phyloP scores from a whole-genome alignment of 1,140 invertebrate species.

The Aphaenogaster ashmeadi region DNA sequence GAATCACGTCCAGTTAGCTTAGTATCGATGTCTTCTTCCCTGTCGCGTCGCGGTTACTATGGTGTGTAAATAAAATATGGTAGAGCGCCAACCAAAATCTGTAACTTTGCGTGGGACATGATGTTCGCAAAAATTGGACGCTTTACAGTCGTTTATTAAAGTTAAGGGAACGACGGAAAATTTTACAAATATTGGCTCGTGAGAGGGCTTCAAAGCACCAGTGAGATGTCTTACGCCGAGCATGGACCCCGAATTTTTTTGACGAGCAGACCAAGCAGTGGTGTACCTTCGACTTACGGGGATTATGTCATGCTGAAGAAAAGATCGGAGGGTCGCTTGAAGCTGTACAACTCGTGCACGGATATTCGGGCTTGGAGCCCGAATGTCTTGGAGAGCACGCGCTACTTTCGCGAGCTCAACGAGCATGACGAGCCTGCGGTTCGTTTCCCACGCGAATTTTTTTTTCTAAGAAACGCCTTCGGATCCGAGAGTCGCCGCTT shows the following conservation, averaged over 20 bases:
- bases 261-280: conserved; percentile 59
- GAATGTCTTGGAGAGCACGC: conserved; percentile 78
- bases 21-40: conserved; percentile 13
- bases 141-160: conserved; percentile 13
- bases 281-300: conserved; percentile 68
- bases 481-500: not conserved
- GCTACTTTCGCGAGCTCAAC: conserved; percentile 81
- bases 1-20: not conserved
- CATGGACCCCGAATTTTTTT: conserved; percentile 81
- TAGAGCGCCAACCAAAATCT: conserved; percentile 13
- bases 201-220: not conserved
- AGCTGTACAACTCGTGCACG: conserved; percentile 79
- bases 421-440: conserved; percentile 76
- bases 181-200: conserved; percentile 4
- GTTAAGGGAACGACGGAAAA: conserved; percentile 10
- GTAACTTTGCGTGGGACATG: conserved; percentile 33
- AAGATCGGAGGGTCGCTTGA: conserved; percentile 80
- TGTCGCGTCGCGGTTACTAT: conserved; percentile 64
- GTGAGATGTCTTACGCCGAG: conserved; percentile 80
- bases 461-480: not conserved
- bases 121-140: conserved; percentile 46
- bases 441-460: conserved; percentile 55
- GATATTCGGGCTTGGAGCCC: conserved; percentile 83
- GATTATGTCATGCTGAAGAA: conserved; percentile 76
- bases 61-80: conserved; percentile 70